phyloP scores from a whole-genome alignment of 2,888 invertebrate genomes.

The Cordylochernes scorpioides region DNA sequence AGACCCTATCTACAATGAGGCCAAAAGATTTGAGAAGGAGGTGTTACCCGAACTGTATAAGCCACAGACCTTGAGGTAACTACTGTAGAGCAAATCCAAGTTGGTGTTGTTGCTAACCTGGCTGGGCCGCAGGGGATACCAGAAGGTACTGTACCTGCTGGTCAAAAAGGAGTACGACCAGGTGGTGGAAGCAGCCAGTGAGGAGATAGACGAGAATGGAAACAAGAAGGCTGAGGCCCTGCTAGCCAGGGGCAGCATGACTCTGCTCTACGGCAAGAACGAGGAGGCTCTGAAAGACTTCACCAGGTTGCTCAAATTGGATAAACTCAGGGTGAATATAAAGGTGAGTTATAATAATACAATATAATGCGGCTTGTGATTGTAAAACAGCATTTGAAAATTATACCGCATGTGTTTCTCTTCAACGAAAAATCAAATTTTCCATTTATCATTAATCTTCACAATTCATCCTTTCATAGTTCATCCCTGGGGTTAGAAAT shows the following conservation, averaged over 20 bases:
- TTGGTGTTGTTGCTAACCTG: not conserved
- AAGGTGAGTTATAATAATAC: no score
- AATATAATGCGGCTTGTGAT: no score
- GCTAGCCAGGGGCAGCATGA: slow-evolving; percentile 57
- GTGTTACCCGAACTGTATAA: slow-evolving; percentile 2
- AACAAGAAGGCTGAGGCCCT: slow-evolving; percentile 27
- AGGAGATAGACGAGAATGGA: slow-evolving; percentile 35
- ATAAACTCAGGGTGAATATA: slow-evolving; percentile 30
- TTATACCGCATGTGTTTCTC: no score
- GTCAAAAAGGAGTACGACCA: slow-evolving; percentile 43
- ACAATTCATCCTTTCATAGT: no score
- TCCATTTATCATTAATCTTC: no score
- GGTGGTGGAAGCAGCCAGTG: slow-evolving; percentile 46
- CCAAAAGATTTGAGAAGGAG: slow-evolving; percentile 7
- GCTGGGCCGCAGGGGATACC: slow-evolving; percentile 31
- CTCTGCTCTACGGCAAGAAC: slow-evolving; percentile 37
- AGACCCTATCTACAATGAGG: slow-evolving; percentile 21
- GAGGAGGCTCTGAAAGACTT: slow-evolving; percentile 23
- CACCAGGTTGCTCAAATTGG: no score
- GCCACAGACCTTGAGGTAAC: not conserved
- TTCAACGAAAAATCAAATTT: no score
- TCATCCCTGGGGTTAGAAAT: no score
- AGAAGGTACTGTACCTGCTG: slow-evolving; percentile 40
- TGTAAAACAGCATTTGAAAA: no score
- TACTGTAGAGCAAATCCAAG: not conserved